Conservation (phyloP, 2,797 vertebrate species). For the Rhabdophis nuchalis region DNA sequence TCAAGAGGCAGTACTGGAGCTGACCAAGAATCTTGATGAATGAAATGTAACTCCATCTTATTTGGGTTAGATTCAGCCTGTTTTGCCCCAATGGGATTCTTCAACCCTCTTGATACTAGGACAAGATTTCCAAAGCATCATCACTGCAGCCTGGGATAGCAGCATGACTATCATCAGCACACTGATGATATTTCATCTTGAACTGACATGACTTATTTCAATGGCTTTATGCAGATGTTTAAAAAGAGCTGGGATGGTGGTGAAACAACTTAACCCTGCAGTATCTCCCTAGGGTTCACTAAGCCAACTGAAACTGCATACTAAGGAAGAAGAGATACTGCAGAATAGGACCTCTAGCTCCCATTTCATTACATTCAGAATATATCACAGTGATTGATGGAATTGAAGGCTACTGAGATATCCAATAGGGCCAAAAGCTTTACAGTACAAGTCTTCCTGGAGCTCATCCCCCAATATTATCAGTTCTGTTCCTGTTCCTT, state of each 20-base stretch:
- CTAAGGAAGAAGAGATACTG: neutral
- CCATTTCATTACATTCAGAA: neutral
- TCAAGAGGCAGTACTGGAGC: neutral
- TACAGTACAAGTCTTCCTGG: neutral
- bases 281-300: neutral
- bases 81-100: neutral
- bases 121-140: neutral
- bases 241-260: neutral
- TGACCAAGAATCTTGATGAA: neutral
- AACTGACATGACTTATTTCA: neutral
- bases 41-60: neutral
- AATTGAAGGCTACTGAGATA: neutral
- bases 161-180: neutral
- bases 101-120: neutral
- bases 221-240: neutral
- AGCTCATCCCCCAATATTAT: neutral
- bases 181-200: neutral
- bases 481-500: neutral
- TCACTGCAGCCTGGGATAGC: neutral
- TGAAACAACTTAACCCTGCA: neutral
- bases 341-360: neutral
- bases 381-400: neutral
- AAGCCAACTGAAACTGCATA: neutral
- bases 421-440: neutral
- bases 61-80: neutral